These are phyloP conservation scores for Cantharis nigra DNA, from an alignment of 2,888 invertebrate species.

Conservation along the genomic window DNA sequence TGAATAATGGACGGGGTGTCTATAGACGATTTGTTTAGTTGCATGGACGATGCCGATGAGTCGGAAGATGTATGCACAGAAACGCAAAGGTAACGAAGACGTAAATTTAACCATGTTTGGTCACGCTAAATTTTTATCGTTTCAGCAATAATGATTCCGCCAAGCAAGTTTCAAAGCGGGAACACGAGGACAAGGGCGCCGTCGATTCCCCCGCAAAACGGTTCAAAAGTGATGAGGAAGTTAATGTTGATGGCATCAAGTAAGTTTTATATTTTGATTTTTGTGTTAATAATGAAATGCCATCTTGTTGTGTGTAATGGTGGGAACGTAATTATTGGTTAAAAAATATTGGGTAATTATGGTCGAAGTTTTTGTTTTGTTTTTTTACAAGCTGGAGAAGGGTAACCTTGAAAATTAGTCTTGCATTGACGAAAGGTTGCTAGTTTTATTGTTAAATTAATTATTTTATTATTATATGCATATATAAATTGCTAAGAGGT, in stretches of 20 bases:
- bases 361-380: neutral
- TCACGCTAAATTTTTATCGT: conserved; percentile 34
- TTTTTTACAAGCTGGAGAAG: neutral
- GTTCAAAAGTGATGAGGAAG: conserved; percentile 45
- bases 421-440: neutral
- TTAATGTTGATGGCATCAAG: conserved; percentile 51
- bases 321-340: neutral
- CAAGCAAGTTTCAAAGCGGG: conserved; percentile 41
- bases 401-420: neutral
- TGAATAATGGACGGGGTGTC: conserved; percentile 21
- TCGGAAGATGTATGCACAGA: conserved; percentile 6
- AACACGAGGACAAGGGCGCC: conserved; percentile 38
- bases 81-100: conserved; percentile 8
- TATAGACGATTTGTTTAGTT: conserved; percentile 54
- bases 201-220: conserved; percentile 40
- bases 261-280: conserved; percentile 32
- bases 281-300: neutral
- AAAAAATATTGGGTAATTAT: neutral
- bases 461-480: neutral
- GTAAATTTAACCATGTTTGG: conserved; percentile 29
- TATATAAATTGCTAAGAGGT: neutral
- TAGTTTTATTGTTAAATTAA: neutral
- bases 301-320: neutral
- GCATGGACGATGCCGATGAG: conserved; percentile 49
- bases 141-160: conserved; percentile 37